Evolutionary conservation across 2,797 vertebrate genomes (phyloP).

Genomic region (Apodemus agrarius): DNA sequence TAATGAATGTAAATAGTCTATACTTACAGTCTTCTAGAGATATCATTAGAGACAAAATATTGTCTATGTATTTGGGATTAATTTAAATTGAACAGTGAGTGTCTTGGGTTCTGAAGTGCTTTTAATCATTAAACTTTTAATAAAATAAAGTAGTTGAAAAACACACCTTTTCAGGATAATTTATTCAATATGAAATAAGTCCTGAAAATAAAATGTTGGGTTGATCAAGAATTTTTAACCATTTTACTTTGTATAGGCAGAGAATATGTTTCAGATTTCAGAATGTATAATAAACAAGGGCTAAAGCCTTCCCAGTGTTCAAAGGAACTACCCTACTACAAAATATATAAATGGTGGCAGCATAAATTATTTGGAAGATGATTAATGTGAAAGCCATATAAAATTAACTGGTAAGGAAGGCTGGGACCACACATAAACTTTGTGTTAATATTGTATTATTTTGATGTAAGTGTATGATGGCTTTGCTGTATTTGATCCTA

Average conservation of each 20-base stretch:
- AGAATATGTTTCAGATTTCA: background rate
- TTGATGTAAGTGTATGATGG: background rate
- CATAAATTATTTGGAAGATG: background rate
- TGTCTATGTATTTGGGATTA: background rate
- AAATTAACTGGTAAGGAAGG: background rate
- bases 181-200: background rate
- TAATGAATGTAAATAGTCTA: background rate
- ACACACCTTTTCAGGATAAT: background rate
- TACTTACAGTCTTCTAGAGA: background rate
- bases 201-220: background rate
- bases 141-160: background rate
- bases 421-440: background rate
- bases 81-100: background rate
- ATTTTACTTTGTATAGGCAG: background rate
- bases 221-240: background rate
- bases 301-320: rapidly evolving
- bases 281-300: background rate
- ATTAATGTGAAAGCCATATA: background rate
- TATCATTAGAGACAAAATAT: background rate
- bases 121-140: background rate
- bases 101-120: background rate
- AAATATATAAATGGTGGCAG: background rate
- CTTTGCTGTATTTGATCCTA: background rate
- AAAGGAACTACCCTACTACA: background rate
- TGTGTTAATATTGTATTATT: background rate